Evolutionary conservation across 2,888 invertebrate genomes (phyloP).

Genomic region (Conistra vaccinii): DNA sequence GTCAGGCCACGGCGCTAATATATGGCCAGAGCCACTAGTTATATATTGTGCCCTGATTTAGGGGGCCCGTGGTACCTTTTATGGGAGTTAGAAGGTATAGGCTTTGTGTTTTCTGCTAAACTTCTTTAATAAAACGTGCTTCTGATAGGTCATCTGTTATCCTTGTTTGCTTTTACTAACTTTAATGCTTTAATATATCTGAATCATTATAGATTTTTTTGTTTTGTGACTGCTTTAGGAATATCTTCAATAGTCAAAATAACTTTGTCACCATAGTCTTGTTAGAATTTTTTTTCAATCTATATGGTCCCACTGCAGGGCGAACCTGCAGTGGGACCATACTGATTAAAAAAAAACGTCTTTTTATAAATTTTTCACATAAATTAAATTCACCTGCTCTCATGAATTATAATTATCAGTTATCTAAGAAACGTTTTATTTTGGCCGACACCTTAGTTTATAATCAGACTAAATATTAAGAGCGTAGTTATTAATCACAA

Average conservation of each 20-base stretch:
- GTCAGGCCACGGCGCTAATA: slow-evolving; percentile 54
- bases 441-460: not conserved
- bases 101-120: slow-evolving; percentile 32
- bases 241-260: not conserved
- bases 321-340: not conserved
- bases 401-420: not conserved
- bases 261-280: not conserved
- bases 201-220: not conserved
- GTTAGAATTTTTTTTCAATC: not conserved
- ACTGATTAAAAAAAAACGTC: not conserved
- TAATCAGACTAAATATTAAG: not conserved
- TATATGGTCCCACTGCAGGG: too few species aligned
- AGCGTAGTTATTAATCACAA: slow-evolving; percentile 7
- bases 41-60: slow-evolving; percentile 50
- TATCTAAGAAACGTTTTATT: not conserved
- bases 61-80: slow-evolving; percentile 43
- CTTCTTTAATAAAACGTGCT: slow-evolving; percentile 38
- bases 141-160: slow-evolving; percentile 13
- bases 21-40: slow-evolving; percentile 51
- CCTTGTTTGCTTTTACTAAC: slow-evolving; percentile 19
- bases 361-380: not conserved
- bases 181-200: not conserved
- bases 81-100: slow-evolving; percentile 48
- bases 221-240: not conserved
- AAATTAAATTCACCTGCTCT: not conserved